Evolutionary conservation across 2,888 invertebrate genomes (phyloP), one percentile per base, ranked within the genome.

Genomic region (Nebria salina): DNA sequence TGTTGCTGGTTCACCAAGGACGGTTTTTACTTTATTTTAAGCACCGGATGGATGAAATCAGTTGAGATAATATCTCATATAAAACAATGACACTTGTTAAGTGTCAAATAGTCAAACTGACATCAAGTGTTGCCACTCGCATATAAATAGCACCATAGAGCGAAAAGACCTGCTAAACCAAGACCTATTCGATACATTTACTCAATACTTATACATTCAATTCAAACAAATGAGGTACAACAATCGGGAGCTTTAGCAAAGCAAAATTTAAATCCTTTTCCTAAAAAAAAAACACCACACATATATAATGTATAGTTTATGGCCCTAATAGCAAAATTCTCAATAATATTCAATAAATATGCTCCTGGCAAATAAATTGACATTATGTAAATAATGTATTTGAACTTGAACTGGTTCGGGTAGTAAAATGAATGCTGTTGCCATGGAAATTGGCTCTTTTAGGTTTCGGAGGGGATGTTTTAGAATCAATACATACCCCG

Each of bases 381-480:
- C 54, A 54, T 20, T 20, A 11, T 11, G 54, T 54, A 54, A 54
- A 54, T 3, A 6, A 54, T 54, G 54, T 7, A 54, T 54, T 54
- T 54, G 54, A 54, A 54, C 54, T 54, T 54, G 54, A 54, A 54
- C 54, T 54, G 54, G 8, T 54, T 54, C 54, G 11, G 54, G 6
- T 54, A 54, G 26, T 68, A 68, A 20, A 68, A 25, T 73, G 41
- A n/a, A 41, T 15, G 41, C 42, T 9, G 75, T 75, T 75, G 75
- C 75, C 75, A 75, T 75, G 64, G 75, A 8, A 54, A 75, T 54
- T 75, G 75, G 75, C 75, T 64, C 75, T 25, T 54, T 54, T 54
- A 5, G 13, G 54, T 54, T 54, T 54, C 54, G 13, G 54, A 8
- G 54, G 54, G 54, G 54, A 11, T 54, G 54, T 54, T 11, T 13